phyloP scores from a whole-genome alignment of 2,888 invertebrate species.

The Muscina levida region DNA sequence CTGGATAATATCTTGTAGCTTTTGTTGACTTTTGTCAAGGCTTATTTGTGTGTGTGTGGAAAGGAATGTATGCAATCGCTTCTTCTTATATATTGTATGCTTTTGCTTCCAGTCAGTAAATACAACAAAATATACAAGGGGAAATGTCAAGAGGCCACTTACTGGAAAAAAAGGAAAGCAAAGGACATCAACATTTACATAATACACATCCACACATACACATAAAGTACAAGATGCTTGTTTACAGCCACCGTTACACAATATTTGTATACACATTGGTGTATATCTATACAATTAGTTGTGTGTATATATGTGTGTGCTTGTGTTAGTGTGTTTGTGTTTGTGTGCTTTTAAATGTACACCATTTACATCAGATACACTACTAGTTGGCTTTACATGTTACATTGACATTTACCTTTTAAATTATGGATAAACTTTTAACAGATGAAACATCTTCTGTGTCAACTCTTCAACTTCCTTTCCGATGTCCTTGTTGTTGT shows the following conservation, averaged over 20 bases:
- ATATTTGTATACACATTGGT: no score
- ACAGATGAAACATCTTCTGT: background rate
- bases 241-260: no score
- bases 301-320: no score
- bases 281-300: no score
- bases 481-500: background rate
- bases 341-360: no score
- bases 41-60: slow-evolving; percentile 44
- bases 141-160: slow-evolving; percentile 61
- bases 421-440: slow-evolving; percentile 41
- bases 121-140: slow-evolving; percentile 41
- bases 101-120: slow-evolving; percentile 38
- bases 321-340: no score
- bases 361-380: background rate
- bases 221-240: slow-evolving; percentile 13
- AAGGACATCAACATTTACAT: slow-evolving; percentile 20
- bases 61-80: slow-evolving; percentile 2
- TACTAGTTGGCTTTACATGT: slow-evolving; percentile 22
- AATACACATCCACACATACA: slow-evolving; percentile 38
- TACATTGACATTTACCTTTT: slow-evolving; percentile 54
- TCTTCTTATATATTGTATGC: background rate
- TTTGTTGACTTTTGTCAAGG: slow-evolving; percentile 48
- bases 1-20: slow-evolving; percentile 29
- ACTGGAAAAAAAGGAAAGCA: slow-evolving; percentile 44
- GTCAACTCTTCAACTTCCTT: background rate